Evolutionary conservation across 2,113 vertebrate species (phyloP), one percentile per base, ranked within the genome.

Genomic region (Naja naja): DNA sequence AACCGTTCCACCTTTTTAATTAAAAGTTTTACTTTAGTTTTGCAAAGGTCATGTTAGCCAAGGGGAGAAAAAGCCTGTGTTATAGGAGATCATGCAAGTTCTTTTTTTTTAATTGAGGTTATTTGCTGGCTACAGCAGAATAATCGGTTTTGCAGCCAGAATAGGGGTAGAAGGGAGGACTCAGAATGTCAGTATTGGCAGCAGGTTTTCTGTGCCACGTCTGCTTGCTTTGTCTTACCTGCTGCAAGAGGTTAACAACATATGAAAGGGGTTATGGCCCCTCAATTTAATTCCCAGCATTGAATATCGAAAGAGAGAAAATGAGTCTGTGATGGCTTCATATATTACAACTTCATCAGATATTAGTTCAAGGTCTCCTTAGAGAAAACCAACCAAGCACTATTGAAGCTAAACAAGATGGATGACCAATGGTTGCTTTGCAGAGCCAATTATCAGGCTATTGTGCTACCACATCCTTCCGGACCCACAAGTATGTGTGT

Each of bases 1-100:
- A 96, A 92, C 95, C 96, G 91, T 81, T 53, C 95, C 30, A 58
- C 16, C 74, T 96, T 95, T 97, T 98, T 97, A 97, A 97, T 97
- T 97, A 97, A 95, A 96, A 96, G 93, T 96, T 96, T 95, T 96
- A 96, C 94, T 93, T 96, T 94, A 90, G 91, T 95, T 97, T 95
- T 95, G 90, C 91, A 97, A 98, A 97, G 96, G 95, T 97, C 96
- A 97, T 94, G 96, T 95, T 97, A 97, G 95, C 95, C 95, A 97
- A 95, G 93, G 97, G 95, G 95, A 97, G 94, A 96, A 94, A 95
- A 95, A 95, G 95, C 97, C 96, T 93, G 94, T 96, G 54, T 91
- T 94, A 94, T 93, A 97, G 96, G 60, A 95, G 94, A 95, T 93
- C 93, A 95, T 96, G 93, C 94, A 91, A 54, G 96, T 96, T 96